These are phyloP conservation scores for Danaus melanippus DNA, from an alignment of 1,140 invertebrate species.

Conservation along the genomic window DNA sequence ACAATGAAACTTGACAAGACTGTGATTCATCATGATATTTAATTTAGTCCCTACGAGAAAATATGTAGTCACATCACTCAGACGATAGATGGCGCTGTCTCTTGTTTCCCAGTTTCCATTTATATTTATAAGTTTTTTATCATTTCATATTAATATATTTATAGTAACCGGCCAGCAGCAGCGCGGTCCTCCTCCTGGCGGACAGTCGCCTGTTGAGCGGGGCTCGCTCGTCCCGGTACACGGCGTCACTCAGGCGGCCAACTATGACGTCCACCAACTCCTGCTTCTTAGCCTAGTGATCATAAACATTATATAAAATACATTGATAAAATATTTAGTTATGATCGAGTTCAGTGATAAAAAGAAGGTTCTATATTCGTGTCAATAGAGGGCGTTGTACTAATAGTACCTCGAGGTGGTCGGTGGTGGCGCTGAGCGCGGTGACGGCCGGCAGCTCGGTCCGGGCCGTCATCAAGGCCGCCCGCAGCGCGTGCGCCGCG, in stretches of 20 bases:
- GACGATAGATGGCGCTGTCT: no score
- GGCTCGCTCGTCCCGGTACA: constrained; percentile 42
- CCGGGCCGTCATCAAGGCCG: constrained; percentile 78
- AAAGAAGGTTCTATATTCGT: no score
- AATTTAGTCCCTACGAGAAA: no score
- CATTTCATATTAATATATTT: not conserved
- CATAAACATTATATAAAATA: no score
- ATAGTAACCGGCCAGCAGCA: constrained; percentile 42
- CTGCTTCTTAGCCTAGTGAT: constrained; percentile 35
- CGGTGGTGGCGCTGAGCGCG: constrained; percentile 80
- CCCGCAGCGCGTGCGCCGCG: constrained; percentile 86
- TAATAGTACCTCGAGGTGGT: constrained; percentile 35
- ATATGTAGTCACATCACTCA: no score
- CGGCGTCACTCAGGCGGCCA: constrained; percentile 39
- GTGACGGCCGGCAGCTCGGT: constrained; percentile 84
- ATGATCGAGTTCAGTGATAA: no score
- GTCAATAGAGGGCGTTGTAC: no score
- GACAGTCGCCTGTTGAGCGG: constrained; percentile 37
- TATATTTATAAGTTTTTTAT: no score
- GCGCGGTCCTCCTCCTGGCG: constrained; percentile 40
- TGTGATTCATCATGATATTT: no score
- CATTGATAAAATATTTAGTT: no score
- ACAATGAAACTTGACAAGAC: no score
- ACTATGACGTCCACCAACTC: constrained; percentile 48
- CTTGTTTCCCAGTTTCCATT: no score